A percentile compares a stretch with the other conserved stretches of the same genome.
Evolutionary conservation across 2,797 vertebrate species (phyloP).

Genomic region (Sternotherus odoratus): DNA sequence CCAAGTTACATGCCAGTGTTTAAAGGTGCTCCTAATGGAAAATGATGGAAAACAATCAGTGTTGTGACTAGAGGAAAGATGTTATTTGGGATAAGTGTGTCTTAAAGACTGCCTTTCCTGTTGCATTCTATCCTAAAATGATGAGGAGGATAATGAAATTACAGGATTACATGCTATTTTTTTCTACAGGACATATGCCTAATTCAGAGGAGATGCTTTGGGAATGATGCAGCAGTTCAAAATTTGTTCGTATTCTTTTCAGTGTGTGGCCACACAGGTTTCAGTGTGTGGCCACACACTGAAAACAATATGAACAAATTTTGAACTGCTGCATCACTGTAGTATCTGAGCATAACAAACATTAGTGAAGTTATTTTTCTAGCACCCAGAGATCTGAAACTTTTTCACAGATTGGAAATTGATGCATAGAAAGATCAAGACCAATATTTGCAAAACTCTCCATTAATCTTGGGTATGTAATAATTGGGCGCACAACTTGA

Average conservation of each 20-base stretch:
- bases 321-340: too few relatives aligned
- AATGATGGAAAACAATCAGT: background rate
- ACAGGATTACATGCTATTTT: background rate
- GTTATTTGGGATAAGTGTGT: background rate
- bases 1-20: background rate
- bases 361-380: background rate
- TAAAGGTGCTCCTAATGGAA: background rate
- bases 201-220: background rate
- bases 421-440: background rate
- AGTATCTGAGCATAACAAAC: background rate
- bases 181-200: background rate
- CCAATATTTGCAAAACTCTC: background rate
- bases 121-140: background rate
- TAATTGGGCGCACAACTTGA: background rate
- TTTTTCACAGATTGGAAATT: background rate
- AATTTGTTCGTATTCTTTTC: background rate
- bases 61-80: background rate
- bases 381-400: background rate
- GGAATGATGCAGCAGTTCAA: background rate
- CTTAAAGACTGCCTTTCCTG: accelerated
- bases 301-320: too few relatives aligned
- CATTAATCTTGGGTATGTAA: background rate
- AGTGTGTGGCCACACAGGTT: background rate
- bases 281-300: too few relatives aligned
- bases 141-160: background rate